Evolutionary conservation across 2,113 vertebrate species (phyloP).

Genomic region (Myrmecophaga tridactyla): DNA sequence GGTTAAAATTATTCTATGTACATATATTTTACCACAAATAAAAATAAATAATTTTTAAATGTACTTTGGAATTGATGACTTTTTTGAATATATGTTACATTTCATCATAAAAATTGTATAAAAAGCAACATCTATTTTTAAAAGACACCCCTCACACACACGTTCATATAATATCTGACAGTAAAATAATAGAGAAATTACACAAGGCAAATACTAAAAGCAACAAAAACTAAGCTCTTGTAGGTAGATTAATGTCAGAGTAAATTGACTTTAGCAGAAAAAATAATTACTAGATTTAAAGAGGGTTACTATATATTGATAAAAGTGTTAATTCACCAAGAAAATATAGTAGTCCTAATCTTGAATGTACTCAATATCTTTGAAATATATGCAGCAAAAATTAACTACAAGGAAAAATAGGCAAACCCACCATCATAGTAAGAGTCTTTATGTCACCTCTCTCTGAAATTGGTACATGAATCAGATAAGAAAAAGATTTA

Average conservation of each 20-base stretch:
- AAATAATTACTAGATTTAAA: slow-evolving; percentile 19
- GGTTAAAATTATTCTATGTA: too few relatives aligned
- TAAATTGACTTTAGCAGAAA: neutral
- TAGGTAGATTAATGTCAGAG: neutral
- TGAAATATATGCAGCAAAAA: slow-evolving; percentile 49
- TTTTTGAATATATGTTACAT: too few relatives aligned
- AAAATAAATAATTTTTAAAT: too few relatives aligned
- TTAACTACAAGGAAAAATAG: neutral
- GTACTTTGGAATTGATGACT: too few relatives aligned
- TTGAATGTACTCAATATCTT: slow-evolving; percentile 7
- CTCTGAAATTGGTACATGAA: slow-evolving; percentile 27
- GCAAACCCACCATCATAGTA: neutral
- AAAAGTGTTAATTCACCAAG: slow-evolving; percentile 10
- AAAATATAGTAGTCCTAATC: neutral
- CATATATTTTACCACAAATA: too few relatives aligned
- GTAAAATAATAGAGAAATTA: neutral
- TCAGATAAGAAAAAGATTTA: neutral
- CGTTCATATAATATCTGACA: neutral
- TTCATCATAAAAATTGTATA: too few relatives aligned
- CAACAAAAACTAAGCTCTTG: slow-evolving; percentile 24
- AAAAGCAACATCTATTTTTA: slow-evolving; percentile 36
- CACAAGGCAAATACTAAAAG: neutral
- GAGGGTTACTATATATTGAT: neutral
- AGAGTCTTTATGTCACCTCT: neutral
- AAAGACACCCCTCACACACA: neutral